phyloP scores from a whole-genome alignment of 37 sponge, comb jelly and placozoan genomes.

The Bolinopsis microptera region DNA sequence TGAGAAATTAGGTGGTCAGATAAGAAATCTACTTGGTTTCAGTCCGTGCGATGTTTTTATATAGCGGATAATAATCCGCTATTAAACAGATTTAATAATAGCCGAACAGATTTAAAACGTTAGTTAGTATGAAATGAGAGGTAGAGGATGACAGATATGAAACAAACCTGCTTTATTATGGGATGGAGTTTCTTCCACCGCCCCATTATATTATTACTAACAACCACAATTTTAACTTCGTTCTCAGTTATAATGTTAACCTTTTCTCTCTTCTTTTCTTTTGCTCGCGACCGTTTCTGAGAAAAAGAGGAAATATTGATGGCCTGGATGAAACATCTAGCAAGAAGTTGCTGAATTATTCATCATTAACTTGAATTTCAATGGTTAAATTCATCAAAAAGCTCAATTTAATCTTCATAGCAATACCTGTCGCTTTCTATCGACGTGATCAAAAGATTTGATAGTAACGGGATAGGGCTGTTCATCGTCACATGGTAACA shows the following conservation, averaged over 20 bases:
- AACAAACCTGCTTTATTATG: slow-evolving; percentile 43
- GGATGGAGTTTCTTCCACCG: slow-evolving; percentile 60
- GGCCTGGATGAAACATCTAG: no score
- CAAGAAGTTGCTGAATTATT: no score
- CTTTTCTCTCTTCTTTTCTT: not conserved
- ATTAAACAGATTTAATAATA: no score
- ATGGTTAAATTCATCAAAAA: no score
- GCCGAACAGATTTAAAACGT: no score
- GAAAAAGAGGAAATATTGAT: not conserved
- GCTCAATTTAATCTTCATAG: not conserved
- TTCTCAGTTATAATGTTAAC: not conserved
- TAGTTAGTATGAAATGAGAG: no score
- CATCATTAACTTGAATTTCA: no score
- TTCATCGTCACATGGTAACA: slow-evolving; percentile 25
- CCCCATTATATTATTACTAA: slow-evolving; percentile 38
- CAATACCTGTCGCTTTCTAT: not conserved
- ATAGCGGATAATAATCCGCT: no score
- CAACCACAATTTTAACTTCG: not conserved
- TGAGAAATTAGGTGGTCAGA: no score
- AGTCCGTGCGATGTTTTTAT: no score
- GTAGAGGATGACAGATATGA: no score
- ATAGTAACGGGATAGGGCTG: slow-evolving; percentile 27
- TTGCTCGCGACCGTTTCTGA: not conserved
- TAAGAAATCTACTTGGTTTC: no score
- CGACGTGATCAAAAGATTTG: not conserved